phyloP scores from a whole-genome alignment of 2,113 vertebrate genomes.

The Mustelus asterias region DNA sequence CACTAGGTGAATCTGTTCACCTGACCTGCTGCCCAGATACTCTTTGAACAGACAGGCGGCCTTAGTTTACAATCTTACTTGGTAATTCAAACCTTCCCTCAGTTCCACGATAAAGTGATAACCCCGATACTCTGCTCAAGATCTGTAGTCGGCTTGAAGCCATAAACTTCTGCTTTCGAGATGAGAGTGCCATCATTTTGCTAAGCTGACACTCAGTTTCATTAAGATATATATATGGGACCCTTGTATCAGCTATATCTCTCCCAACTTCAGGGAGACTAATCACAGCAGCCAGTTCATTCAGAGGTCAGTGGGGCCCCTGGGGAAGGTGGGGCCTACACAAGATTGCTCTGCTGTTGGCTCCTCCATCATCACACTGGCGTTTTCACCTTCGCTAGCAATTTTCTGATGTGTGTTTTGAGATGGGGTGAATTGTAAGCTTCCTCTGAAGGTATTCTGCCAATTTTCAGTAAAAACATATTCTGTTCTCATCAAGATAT shows the following conservation, averaged over 20 bases:
- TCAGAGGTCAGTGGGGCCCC: background rate
- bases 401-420: background rate
- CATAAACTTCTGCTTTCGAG: background rate
- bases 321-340: background rate
- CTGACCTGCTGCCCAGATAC: background rate
- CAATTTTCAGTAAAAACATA: background rate
- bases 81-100: background rate
- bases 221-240: background rate
- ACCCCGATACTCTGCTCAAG: background rate
- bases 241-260: background rate
- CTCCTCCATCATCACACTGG: background rate
- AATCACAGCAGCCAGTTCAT: background rate
- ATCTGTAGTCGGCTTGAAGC: background rate
- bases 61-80: background rate
- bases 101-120: background rate
- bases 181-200: background rate
- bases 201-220: background rate
- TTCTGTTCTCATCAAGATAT: background rate
- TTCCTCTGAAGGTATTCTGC: background rate
- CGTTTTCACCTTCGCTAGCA: background rate
- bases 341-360: no score
- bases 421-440: background rate
- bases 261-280: background rate
- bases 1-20: background rate
- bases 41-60: background rate